These are phyloP conservation scores for Dendrocincla tyrannina DNA, from an alignment of 2,797 vertebrate species.

Conservation along the genomic window DNA sequence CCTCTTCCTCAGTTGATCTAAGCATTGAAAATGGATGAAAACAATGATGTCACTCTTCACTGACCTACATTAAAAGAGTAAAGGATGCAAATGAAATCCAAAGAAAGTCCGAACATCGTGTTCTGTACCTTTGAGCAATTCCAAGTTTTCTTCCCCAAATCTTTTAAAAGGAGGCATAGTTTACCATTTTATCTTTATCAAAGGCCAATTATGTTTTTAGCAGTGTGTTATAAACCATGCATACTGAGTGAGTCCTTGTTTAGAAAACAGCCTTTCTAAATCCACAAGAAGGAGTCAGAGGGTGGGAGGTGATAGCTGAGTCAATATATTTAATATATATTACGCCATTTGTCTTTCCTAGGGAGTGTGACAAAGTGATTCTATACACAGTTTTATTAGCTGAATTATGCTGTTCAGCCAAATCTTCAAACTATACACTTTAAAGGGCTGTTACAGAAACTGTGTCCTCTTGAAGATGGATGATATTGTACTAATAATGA, in stretches of 20 bases:
- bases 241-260: background rate
- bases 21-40: background rate
- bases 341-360: background rate
- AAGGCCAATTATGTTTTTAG: background rate
- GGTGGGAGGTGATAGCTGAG: background rate
- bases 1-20: background rate
- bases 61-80: background rate
- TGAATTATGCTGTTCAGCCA: background rate
- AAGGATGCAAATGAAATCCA: background rate
- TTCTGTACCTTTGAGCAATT: background rate
- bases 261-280: background rate
- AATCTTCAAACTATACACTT: background rate
- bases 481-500: background rate
- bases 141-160: accelerated
- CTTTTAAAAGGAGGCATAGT: background rate
- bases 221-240: background rate
- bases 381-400: background rate
- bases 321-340: background rate
- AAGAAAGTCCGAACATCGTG: background rate
- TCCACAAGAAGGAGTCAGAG: background rate
- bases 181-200: background rate
- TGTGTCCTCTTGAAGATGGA: background rate
- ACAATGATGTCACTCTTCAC: background rate
- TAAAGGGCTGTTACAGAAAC: background rate
- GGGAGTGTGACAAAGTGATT: background rate